phyloP scores from a whole-genome alignment of 2,113 vertebrate genomes.

The Narcine bancroftii region DNA sequence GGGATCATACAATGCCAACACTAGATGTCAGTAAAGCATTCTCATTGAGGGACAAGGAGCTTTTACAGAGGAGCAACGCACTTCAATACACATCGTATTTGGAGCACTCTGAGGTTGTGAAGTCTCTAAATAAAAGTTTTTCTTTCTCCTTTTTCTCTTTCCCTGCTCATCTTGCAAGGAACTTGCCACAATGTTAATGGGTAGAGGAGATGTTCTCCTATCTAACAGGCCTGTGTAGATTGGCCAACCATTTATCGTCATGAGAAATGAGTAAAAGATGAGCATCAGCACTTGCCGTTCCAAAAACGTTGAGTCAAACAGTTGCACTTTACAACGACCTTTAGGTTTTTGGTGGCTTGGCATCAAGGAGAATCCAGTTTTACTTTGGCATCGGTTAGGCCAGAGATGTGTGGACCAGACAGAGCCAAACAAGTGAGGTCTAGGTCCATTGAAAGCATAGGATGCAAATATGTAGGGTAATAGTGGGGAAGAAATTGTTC shows the following conservation, averaged over 20 bases:
- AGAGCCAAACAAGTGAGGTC: background rate
- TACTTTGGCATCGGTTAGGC: background rate
- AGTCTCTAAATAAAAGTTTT: too few relatives aligned
- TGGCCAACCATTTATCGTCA: background rate
- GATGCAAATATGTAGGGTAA: background rate
- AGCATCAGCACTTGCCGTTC: background rate
- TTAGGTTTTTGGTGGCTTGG: background rate
- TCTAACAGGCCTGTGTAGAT: background rate
- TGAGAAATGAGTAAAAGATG: background rate
- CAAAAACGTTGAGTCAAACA: background rate
- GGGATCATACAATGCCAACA: background rate
- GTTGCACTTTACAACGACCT: background rate
- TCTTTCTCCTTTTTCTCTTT: too few relatives aligned
- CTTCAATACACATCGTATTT: too few relatives aligned
- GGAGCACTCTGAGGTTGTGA: too few relatives aligned
- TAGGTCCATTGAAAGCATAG: background rate
- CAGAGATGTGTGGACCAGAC: background rate
- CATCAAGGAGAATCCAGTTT: background rate
- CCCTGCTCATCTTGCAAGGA: too few relatives aligned
- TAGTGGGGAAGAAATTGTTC: background rate
- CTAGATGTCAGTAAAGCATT: conserved; percentile 31
- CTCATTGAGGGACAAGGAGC: background rate
- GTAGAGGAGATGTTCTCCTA: too few relatives aligned
- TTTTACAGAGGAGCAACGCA: too few relatives aligned
- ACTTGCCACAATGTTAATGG: too few relatives aligned